phyloP scores from a whole-genome alignment of 2,113 vertebrate species.

The Talpa occidentalis region DNA sequence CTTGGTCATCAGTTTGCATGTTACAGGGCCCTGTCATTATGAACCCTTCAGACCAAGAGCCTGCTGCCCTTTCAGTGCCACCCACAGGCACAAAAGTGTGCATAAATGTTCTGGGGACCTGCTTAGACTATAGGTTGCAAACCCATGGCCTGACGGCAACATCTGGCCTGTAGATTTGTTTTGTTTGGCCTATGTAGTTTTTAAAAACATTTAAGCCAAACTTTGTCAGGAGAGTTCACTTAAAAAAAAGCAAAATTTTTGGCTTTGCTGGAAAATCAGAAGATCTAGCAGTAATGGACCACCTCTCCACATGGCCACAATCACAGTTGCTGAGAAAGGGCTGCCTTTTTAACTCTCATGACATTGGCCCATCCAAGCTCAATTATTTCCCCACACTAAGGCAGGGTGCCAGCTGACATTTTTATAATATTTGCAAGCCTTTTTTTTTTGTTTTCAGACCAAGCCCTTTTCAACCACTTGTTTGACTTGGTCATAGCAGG shows the following conservation, averaged over 20 bases:
- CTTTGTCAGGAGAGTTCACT: background rate
- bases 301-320: background rate
- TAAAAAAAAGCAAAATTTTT: background rate
- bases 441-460: background rate
- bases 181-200: slow-evolving; percentile 30
- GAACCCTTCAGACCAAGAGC: background rate
- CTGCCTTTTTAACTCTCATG: background rate
- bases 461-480: background rate
- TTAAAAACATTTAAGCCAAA: slow-evolving; percentile 24
- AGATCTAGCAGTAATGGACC: background rate
- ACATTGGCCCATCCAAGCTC: background rate
- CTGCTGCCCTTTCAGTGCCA: too few species aligned
- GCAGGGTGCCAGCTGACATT: background rate
- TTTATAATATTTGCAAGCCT: background rate
- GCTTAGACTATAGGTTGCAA: background rate
- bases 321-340: background rate
- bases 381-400: background rate
- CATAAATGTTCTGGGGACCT: background rate
- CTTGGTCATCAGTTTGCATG: background rate
- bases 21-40: rapidly evolving
- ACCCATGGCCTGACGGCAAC: background rate
- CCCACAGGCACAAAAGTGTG: background rate
- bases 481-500: background rate
- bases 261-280: background rate
- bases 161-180: slow-evolving; percentile 24